Conservation (phyloP, 2,888 invertebrate species). For the Andrena trimmerana region DNA sequence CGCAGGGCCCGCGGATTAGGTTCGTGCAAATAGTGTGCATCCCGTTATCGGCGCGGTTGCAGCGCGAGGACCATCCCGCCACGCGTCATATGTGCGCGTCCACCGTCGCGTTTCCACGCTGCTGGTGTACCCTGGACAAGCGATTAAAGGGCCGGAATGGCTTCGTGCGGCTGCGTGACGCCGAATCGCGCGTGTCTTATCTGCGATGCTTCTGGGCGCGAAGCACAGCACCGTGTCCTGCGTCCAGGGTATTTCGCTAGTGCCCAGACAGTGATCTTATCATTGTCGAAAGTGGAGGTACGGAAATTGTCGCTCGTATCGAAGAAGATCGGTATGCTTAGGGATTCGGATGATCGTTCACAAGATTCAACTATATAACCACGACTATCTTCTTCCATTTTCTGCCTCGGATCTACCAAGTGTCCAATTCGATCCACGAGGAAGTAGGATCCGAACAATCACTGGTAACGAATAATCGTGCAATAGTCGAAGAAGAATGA, state of each 20-base stretch:
- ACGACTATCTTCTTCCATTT: too few relatives aligned
- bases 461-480: conserved; percentile 15
- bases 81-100: conserved; percentile 43
- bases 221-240: conserved; percentile 29
- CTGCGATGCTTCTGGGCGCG: conserved; percentile 62
- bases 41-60: conserved; percentile 72
- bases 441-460: conserved; percentile 5
- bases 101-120: conserved; percentile 39
- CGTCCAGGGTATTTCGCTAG: background rate
- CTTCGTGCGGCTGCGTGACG: conserved; percentile 24
- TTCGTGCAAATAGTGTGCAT: conserved; percentile 75
- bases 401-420: background rate
- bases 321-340: too few relatives aligned
- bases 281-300: background rate
- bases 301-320: background rate
- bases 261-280: background rate
- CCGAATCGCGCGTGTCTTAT: conserved; percentile 70
- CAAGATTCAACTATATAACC: too few relatives aligned
- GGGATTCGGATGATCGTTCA: too few relatives aligned
- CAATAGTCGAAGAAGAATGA: background rate
- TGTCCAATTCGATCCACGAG: background rate
- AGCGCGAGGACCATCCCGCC: conserved; percentile 54
- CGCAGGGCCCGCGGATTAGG: conserved; percentile 72
- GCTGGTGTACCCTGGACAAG: conserved; percentile 22
- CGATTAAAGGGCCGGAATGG: conserved; percentile 45